phyloP scores from a whole-genome alignment of 2,888 invertebrate species.

The Trissonchulus sp. region DNA sequence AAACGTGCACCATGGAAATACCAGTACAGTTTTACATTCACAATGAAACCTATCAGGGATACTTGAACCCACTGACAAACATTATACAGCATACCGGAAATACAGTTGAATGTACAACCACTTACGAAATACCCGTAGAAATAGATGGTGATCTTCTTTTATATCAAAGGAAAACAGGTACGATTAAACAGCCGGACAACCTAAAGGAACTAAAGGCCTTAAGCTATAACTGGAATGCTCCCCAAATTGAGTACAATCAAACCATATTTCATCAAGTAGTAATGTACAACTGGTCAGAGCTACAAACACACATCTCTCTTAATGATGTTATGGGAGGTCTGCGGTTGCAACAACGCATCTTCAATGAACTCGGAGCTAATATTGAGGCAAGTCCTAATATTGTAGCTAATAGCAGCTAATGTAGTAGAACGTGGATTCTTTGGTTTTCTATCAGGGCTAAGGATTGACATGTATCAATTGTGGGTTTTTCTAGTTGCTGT shows the following conservation, averaged over 20 bases:
- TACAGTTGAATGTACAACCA: not conserved
- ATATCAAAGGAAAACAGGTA: not conserved
- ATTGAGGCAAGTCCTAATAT: not conserved
- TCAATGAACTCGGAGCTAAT: not conserved
- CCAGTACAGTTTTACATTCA: not conserved
- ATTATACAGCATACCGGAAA: not conserved
- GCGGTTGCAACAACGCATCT: not conserved
- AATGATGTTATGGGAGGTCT: not conserved
- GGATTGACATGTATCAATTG: not conserved
- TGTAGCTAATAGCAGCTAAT: not conserved
- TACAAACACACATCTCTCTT: not conserved
- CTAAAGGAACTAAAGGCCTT: not conserved
- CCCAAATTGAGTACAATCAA: not conserved
- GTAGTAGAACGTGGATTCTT: not conserved
- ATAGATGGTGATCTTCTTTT: not conserved
- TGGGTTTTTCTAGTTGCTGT: not conserved
- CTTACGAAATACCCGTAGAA: not conserved
- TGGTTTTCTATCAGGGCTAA: not conserved
- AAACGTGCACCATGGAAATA: not conserved
- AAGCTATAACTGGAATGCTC: not conserved
- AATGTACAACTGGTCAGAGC: not conserved
- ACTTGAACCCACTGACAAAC: not conserved
- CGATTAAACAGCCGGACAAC: not conserved
- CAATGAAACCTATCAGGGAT: not conserved
- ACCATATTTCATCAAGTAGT: not conserved